These are phyloP conservation scores for Turritopsis dohrnii DNA, from an alignment of 30 jellyfish, hydroid and myxozoan species.

Conservation along the genomic window DNA sequence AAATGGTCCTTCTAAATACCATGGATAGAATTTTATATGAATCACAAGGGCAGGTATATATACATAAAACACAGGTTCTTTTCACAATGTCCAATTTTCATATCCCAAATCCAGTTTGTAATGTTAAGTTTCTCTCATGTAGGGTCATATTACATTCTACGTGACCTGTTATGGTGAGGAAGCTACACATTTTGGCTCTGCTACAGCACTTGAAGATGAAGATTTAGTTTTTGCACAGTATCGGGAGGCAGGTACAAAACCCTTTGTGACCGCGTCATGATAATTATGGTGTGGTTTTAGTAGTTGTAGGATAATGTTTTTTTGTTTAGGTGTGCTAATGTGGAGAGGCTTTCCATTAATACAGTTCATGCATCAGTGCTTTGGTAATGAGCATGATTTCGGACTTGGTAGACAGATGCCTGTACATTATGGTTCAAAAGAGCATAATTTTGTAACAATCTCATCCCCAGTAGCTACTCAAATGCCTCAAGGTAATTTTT, in stretches of 20 bases:
- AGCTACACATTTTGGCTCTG: constrained; percentile 88
- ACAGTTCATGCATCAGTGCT: constrained; percentile 80
- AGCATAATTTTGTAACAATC: constrained; percentile 61
- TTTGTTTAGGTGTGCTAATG: constrained; percentile 58
- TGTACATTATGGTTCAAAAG: constrained; percentile 74
- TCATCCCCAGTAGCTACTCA: constrained; percentile 88
- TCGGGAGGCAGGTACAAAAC: constrained; percentile 63
- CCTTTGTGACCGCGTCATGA: neutral
- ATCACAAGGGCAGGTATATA: constrained; percentile 82
- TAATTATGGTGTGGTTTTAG: neutral
- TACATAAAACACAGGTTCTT: neutral
- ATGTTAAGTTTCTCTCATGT: neutral
- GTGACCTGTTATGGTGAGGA: constrained; percentile 93
- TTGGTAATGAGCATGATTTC: constrained; percentile 55
- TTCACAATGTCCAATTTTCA: neutral
- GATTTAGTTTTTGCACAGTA: constrained; percentile 77
- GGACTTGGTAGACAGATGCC: constrained; percentile 90
- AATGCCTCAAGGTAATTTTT: constrained; percentile 78
- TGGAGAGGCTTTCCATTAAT: constrained; percentile 85
- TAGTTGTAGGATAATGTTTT: neutral
- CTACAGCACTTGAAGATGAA: constrained; percentile 61
- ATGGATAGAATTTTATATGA: constrained; percentile 76
- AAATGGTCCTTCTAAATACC: constrained; percentile 60
- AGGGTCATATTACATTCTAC: constrained; percentile 82
- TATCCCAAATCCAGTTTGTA: neutral